Conservation (phyloP, 2,113 vertebrate genomes). For the Leucopsar rothschildi region DNA sequence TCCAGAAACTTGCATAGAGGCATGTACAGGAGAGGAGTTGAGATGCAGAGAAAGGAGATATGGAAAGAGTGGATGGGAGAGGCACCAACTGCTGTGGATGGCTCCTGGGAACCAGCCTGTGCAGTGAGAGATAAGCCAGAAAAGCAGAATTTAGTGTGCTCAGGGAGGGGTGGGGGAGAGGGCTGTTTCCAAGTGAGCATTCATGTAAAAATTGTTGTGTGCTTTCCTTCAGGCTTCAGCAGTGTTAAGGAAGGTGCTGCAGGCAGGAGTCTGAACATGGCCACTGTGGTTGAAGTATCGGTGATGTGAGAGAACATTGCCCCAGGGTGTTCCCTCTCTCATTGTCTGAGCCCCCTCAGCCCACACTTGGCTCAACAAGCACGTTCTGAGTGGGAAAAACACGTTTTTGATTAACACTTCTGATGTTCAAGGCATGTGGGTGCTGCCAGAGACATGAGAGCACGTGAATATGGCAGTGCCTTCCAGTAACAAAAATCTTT, state of each 20-base stretch:
- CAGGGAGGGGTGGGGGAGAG: neutral
- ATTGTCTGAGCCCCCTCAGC: neutral
- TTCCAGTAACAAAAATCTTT: neutral
- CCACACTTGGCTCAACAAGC: neutral
- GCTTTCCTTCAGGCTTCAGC: neutral
- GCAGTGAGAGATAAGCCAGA: conserved; percentile 10
- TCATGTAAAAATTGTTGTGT: neutral
- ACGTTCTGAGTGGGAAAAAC: neutral
- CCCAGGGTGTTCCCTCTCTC: neutral
- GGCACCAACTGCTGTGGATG: neutral
- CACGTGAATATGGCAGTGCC: neutral
- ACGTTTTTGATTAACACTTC: neutral
- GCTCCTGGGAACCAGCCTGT: neutral
- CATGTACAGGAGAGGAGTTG: neutral
- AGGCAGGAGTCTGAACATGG: neutral
- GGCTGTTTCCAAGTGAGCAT: neutral
- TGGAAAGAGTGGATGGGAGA: neutral
- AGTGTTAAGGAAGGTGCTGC: neutral
- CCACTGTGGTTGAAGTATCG: neutral
- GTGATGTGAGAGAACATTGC: neutral
- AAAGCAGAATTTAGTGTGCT: neutral
- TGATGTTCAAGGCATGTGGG: neutral
- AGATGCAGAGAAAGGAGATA: neutral
- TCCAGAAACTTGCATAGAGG: neutral
- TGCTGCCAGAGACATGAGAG: neutral